phyloP scores from a whole-genome alignment of 2,888 invertebrate species.

The Anarsia innoxiella region DNA sequence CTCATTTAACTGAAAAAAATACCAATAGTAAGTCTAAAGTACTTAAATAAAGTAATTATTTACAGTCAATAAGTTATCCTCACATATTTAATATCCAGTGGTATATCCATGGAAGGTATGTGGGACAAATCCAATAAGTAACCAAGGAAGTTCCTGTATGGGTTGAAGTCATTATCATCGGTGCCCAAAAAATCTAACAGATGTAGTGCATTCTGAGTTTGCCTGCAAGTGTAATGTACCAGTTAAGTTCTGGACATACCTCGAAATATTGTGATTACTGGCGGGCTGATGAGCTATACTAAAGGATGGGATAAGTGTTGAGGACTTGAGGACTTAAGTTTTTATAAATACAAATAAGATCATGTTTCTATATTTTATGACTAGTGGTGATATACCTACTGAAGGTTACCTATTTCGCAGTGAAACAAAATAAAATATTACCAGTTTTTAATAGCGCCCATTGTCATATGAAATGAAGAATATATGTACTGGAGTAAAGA shows the following conservation, averaged over 20 bases:
- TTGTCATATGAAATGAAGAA: conserved; percentile 31
- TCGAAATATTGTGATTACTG: too few relatives aligned
- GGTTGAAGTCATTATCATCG: conserved; percentile 22
- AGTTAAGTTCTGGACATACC: too few relatives aligned
- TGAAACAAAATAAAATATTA: too few relatives aligned
- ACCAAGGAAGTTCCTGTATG: conserved; percentile 30
- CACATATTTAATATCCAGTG: conserved; percentile 35
- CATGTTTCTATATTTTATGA: too few relatives aligned
- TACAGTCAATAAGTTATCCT: conserved; percentile 23
- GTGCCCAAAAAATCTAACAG: conserved; percentile 36
- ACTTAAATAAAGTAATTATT: conserved; percentile 6
- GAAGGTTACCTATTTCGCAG: too few relatives aligned
- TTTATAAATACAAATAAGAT: too few relatives aligned
- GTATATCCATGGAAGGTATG: conserved; percentile 21
- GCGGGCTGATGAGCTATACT: too few relatives aligned
- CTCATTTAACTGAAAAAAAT: conserved; percentile 29
- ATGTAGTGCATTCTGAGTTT: conserved; percentile 35
- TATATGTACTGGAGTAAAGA: conserved; percentile 38
- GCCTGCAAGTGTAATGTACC: too few relatives aligned
- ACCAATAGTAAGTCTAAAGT: too few relatives aligned
- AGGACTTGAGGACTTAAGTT: too few relatives aligned
- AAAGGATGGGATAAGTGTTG: too few relatives aligned
- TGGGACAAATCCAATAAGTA: conserved; percentile 27
- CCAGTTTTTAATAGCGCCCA: conserved; percentile 39
- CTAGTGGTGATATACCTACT: too few relatives aligned